Conservation (phyloP, 2,888 invertebrate genomes). For the Dasypolia templi region DNA sequence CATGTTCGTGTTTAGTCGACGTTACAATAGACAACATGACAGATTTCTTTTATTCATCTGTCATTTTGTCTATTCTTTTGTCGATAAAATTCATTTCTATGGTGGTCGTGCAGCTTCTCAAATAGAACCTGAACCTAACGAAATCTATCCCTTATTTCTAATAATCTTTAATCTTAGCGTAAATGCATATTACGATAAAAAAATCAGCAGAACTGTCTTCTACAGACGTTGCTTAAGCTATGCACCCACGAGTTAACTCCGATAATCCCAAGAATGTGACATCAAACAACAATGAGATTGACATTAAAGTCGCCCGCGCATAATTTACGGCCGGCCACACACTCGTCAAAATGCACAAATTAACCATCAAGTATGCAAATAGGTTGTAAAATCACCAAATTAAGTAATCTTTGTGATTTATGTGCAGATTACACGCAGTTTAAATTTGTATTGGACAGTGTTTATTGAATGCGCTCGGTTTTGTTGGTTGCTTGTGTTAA, state of each 20-base stretch:
- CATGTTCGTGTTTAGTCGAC: too few species aligned
- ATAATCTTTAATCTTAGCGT: too few species aligned
- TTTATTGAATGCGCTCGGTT: constrained; percentile 33
- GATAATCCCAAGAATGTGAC: constrained; percentile 31
- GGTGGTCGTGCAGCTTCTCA: too few species aligned
- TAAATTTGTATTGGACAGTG: constrained; percentile 37
- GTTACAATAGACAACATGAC: too few species aligned
- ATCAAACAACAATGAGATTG: constrained; percentile 55
- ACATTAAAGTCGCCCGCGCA: constrained; percentile 47
- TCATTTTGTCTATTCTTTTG: too few species aligned
- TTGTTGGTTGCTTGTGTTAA: constrained; percentile 7
- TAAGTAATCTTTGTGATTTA: constrained; percentile 70
- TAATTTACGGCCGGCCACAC: constrained; percentile 64
- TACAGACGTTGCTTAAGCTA: too few species aligned
- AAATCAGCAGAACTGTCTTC: not conserved
- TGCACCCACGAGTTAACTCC: constrained; percentile 7
- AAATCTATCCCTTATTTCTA: not conserved
- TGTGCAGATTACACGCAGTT: constrained; percentile 43
- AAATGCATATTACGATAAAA: not conserved
- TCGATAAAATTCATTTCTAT: too few species aligned
- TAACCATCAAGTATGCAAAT: constrained; percentile 63
- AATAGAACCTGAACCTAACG: not conserved
- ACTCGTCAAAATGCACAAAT: constrained; percentile 57
- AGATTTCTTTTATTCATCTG: too few species aligned
- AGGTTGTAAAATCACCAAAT: constrained; percentile 68